These are phyloP conservation scores for Endotricha flammealis DNA, from an alignment of 2,888 invertebrate genomes.

Conservation along the genomic window DNA sequence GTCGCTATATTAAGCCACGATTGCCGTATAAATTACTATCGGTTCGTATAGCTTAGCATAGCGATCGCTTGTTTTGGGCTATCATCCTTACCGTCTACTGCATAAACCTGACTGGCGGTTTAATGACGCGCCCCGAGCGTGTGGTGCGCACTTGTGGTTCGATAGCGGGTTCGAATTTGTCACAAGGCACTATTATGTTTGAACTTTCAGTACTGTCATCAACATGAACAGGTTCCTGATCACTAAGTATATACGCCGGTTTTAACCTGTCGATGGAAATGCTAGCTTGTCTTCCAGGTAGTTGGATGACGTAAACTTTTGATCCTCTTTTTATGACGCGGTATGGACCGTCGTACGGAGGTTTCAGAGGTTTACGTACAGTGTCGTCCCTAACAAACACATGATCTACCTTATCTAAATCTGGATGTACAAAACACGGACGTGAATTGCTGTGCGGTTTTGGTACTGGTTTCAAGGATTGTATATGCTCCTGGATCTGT, in stretches of 20 bases:
- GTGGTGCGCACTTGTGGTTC: too few species aligned
- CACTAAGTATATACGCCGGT: conserved; percentile 1
- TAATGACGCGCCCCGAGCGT: too few species aligned
- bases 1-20: too few species aligned
- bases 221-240: too few species aligned
- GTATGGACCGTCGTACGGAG: conserved; percentile 12
- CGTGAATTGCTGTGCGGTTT: neutral
- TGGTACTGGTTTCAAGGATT: neutral
- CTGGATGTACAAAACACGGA: conserved; percentile 5
- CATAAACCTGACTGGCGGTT: too few species aligned
- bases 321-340: conserved; percentile 1
- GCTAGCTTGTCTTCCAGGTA: neutral
- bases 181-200: too few species aligned
- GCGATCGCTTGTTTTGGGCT: too few species aligned
- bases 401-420: conserved; percentile 1
- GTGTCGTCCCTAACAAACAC: conserved; percentile 9
- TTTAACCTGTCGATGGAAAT: conserved; percentile 11
- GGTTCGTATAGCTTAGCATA: too few species aligned
- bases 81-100: too few species aligned
- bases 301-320: conserved; percentile 6
- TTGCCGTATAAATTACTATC: too few species aligned
- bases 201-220: too few species aligned
- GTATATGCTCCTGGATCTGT: neutral
- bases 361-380: conserved; percentile 9
- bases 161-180: too few species aligned